Evolutionary conservation across 2,797 vertebrate genomes (phyloP).

Genomic region (Anniella stebbinsi): DNA sequence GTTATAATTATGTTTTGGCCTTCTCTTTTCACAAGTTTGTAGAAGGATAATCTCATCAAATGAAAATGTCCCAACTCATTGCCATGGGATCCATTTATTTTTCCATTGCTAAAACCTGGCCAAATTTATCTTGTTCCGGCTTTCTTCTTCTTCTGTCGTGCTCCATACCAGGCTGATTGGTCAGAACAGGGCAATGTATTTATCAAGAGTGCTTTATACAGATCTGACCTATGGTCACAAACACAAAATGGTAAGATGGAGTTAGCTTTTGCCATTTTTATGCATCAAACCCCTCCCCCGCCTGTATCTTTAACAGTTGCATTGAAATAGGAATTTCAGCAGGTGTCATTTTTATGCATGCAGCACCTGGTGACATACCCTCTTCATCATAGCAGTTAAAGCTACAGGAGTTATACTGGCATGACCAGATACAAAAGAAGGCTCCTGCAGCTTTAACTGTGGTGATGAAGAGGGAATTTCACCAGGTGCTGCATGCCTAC

Average conservation of each 20-base stretch:
- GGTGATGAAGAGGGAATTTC: too few relatives aligned
- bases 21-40: conserved; percentile 49
- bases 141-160: conserved; percentile 36
- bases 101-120: conserved; percentile 47
- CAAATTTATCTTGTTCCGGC: conserved; percentile 7
- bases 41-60: conserved; percentile 47
- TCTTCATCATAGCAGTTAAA: too few relatives aligned
- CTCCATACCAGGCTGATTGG: not conserved
- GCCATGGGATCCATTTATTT: conserved; percentile 39
- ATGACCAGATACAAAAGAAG: too few relatives aligned
- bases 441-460: too few relatives aligned
- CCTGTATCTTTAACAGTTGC: too few relatives aligned
- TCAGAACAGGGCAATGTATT: not conserved
- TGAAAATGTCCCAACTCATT: conserved; percentile 53
- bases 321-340: too few relatives aligned
- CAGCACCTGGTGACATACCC: too few relatives aligned
- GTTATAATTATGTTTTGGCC: conserved; percentile 38
- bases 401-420: too few relatives aligned
- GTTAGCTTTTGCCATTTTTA: not conserved
- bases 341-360: too few relatives aligned
- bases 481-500: too few relatives aligned
- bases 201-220: not conserved
- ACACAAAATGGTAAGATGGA: not conserved
- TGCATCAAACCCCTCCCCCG: not conserved
- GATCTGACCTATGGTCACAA: not conserved